A percentile compares a stretch with the other conserved stretches of the same genome.
These are phyloP conservation scores for Malacosoma neustria DNA, from an alignment of 2,888 invertebrate genomes.

Conservation along the genomic window DNA sequence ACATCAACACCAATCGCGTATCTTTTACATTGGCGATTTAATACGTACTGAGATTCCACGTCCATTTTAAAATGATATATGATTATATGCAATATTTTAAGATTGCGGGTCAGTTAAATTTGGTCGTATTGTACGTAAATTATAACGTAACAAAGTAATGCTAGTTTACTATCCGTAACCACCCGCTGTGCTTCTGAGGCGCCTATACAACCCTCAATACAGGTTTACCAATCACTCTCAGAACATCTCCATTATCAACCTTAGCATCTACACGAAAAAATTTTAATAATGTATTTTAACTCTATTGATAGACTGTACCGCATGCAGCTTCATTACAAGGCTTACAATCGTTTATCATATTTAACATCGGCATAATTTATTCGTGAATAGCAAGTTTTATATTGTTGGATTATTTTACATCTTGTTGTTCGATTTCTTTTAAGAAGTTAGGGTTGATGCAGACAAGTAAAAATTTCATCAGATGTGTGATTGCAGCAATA, in stretches of 20 bases:
- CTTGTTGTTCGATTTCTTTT: slow-evolving; percentile 64
- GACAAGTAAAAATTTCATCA: too few relatives aligned
- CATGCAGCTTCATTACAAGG: slow-evolving; percentile 64
- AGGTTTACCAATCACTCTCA: slow-evolving; percentile 34
- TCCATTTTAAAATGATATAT: slow-evolving; percentile 25
- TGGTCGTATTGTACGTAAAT: slow-evolving; percentile 54
- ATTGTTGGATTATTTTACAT: slow-evolving; percentile 52
- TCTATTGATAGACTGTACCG: slow-evolving; percentile 39
- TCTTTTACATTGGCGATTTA: background rate
- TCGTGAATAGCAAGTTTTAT: slow-evolving; percentile 61
- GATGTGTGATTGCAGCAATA: too few relatives aligned
- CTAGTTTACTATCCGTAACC: slow-evolving; percentile 63
- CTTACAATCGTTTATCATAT: slow-evolving; percentile 70
- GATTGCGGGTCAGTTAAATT: slow-evolving; percentile 34
- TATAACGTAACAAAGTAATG: slow-evolving; percentile 64
- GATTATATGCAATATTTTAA: slow-evolving; percentile 15
- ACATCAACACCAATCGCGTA: background rate
- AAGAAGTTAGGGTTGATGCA: too few relatives aligned
- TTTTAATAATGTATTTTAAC: slow-evolving; percentile 23
- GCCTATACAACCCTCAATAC: slow-evolving; percentile 42
- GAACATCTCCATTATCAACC: slow-evolving; percentile 26
- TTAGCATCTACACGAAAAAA: slow-evolving; percentile 22
- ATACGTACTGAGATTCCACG: slow-evolving; percentile 17
- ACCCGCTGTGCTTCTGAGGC: slow-evolving; percentile 70
- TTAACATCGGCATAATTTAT: slow-evolving; percentile 72